Evolutionary conservation across 2,113 vertebrate genomes (phyloP).

Genomic region (Pseudolaguvia tuberculata): DNA sequence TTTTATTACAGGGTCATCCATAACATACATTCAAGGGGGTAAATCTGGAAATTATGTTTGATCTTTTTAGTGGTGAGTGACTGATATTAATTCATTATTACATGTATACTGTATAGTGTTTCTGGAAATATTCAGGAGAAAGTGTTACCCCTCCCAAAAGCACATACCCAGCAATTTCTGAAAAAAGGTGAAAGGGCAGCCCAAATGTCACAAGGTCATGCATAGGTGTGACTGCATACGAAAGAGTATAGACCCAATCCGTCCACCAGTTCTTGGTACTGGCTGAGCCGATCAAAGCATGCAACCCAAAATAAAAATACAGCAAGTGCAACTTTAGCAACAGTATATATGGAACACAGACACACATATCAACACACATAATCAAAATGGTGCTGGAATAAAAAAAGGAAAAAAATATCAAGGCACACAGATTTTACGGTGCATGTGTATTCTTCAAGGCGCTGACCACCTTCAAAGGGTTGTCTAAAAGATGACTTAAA

Average conservation of each 20-base stretch:
- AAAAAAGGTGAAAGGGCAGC: constrained; percentile 67
- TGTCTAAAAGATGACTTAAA: background rate
- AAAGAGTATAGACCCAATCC: constrained; percentile 58
- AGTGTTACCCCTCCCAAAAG: constrained; percentile 46
- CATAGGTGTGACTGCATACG: constrained; percentile 65
- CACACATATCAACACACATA: constrained; percentile 52
- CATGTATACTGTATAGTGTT: background rate
- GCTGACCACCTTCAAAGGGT: constrained; percentile 27
- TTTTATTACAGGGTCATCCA: background rate
- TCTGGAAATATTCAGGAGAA: background rate
- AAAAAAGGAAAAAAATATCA: constrained; percentile 49
- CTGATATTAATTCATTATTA: background rate
- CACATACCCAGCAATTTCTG: constrained; percentile 44
- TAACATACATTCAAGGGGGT: background rate
- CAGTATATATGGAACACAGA: constrained; percentile 56
- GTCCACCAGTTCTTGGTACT: constrained; percentile 60
- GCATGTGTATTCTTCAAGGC: constrained; percentile 60
- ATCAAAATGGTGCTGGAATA: constrained; percentile 52
- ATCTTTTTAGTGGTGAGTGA: background rate
- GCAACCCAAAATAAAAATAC: constrained; percentile 51
- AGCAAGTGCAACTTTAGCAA: constrained; percentile 58
- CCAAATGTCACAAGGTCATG: constrained; percentile 70
- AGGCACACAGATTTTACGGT: constrained; percentile 60
- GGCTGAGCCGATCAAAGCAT: constrained; percentile 70
- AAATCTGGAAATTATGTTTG: constrained; percentile 2